Percentiles rank a stretch among this genome's conserved stretches.
Conservation (phyloP, 2,888 invertebrate genomes). For the Stenichneumon culpator region DNA sequence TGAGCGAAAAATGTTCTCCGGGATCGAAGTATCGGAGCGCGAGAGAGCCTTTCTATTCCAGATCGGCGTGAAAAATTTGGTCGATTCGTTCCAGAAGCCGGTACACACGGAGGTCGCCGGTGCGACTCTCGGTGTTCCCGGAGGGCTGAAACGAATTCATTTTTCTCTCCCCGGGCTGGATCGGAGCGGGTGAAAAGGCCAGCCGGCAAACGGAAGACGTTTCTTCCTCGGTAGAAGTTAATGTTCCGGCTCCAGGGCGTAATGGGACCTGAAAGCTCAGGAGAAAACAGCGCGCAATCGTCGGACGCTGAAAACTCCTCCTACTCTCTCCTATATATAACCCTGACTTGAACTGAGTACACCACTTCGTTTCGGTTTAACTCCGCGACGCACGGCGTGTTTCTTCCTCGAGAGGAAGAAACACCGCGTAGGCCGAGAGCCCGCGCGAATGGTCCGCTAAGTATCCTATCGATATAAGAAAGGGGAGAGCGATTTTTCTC, state of each 20-base stretch:
- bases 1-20: conserved; percentile 13
- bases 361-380: conserved; percentile 61
- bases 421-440: not conserved
- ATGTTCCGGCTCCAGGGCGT: conserved; percentile 36
- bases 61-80: conserved; percentile 71
- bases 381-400: conserved; percentile 35
- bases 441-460: conserved; percentile 53
- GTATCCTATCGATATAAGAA: conserved; percentile 50
- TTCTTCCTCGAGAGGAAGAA: conserved; percentile 9
- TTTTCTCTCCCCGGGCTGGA: conserved; percentile 40
- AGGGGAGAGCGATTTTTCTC: not conserved
- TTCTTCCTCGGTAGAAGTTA: conserved; percentile 38
- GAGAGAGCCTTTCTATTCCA: conserved; percentile 53
- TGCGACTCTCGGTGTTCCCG: conserved; percentile 18
- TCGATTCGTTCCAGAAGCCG: conserved; percentile 70
- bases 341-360: conserved; percentile 53
- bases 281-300: conserved; percentile 10
- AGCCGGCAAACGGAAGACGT: conserved; percentile 42
- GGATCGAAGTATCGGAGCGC: conserved; percentile 8
- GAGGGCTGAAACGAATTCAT: conserved; percentile 67
- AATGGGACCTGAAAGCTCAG: conserved; percentile 26
- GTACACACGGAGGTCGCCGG: not conserved
- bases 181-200: conserved; percentile 55
- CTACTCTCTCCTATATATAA: conserved; percentile 16
- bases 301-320: conserved; percentile 7